A percentile compares a stretch with the other conserved stretches of the same genome.
Evolutionary conservation across 2,888 invertebrate genomes (phyloP).

Genomic region (Hololepta plana): DNA sequence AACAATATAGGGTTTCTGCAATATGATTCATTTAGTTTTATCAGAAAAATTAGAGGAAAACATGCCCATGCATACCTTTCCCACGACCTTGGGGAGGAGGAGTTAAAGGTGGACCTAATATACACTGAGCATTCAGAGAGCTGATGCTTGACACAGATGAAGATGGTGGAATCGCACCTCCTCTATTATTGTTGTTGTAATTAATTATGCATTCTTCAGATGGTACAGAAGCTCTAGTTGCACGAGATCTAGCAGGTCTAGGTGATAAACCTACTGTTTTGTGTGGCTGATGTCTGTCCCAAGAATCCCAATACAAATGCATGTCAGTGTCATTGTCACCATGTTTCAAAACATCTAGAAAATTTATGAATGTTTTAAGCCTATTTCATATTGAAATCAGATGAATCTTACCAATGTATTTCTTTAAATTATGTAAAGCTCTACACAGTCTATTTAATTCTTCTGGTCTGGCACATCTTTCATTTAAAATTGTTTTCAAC

Average conservation of each 20-base stretch:
- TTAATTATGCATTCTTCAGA: slow-evolving; percentile 35
- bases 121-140: slow-evolving; percentile 27
- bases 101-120: slow-evolving; percentile 19
- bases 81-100: slow-evolving; percentile 23
- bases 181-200: slow-evolving; percentile 29
- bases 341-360: slow-evolving; percentile 38
- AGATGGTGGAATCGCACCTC: slow-evolving; percentile 30
- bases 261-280: slow-evolving; percentile 30
- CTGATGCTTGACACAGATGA: slow-evolving; percentile 32
- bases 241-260: slow-evolving; percentile 27
- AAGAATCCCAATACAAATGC: slow-evolving; percentile 86
- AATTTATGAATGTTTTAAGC: not conserved
- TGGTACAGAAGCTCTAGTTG: slow-evolving; percentile 36
- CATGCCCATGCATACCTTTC: slow-evolving; percentile 22
- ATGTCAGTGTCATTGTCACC: slow-evolving; percentile 35
- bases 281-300: slow-evolving; percentile 45
- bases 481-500: slow-evolving; percentile 49
- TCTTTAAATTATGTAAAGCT: slow-evolving; percentile 70
- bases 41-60: too few species aligned
- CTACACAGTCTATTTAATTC: slow-evolving; percentile 65
- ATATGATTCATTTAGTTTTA: too few species aligned
- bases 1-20: too few species aligned
- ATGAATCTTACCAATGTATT: slow-evolving; percentile 51
- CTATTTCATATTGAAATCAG: too few species aligned
- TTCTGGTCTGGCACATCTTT: slow-evolving; percentile 52